These are phyloP conservation scores for Triplophysa siluroides DNA, from an alignment of 2,113 vertebrate genomes.

Conservation along the genomic window DNA sequence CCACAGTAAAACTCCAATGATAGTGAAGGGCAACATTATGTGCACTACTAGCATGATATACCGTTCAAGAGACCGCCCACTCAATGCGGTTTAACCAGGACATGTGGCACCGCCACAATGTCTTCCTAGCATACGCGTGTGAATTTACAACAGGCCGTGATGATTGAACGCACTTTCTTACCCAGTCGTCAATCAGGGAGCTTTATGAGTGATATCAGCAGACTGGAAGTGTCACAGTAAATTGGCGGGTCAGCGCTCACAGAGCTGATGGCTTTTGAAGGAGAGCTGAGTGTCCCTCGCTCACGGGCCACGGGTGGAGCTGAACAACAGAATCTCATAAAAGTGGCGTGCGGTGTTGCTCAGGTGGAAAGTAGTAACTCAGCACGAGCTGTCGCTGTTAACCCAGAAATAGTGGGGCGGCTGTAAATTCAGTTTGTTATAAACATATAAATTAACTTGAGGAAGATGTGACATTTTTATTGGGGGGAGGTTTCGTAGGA, in stretches of 20 bases:
- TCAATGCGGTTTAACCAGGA: conserved; percentile 45
- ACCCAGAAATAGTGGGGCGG: conserved; percentile 34
- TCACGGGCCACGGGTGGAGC: conserved; percentile 15
- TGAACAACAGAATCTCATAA: conserved; percentile 47
- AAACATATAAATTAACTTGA: conserved; percentile 50
- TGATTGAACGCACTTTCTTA: conserved; percentile 55
- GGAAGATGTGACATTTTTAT: conserved; percentile 54
- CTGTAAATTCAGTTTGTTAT: conserved; percentile 55
- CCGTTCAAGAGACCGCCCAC: conserved; percentile 31
- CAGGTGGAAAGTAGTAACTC: conserved; percentile 57
- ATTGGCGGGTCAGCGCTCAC: conserved; percentile 59
- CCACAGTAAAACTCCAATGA: conserved; percentile 55
- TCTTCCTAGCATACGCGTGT: conserved; percentile 2
- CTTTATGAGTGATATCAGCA: conserved; percentile 60
- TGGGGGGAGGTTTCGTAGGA: conserved; percentile 33
- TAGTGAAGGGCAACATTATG: conserved; percentile 59
- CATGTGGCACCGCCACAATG: conserved; percentile 25
- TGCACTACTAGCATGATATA: conserved; percentile 51
- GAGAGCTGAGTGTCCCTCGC: conserved; percentile 28
- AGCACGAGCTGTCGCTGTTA: conserved; percentile 44
- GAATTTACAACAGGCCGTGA: conserved; percentile 51
- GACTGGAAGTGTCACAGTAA: conserved; percentile 56
- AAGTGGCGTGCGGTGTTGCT: conserved; percentile 42
- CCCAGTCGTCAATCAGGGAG: conserved; percentile 52
- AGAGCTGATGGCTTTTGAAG: conserved; percentile 59